Base-by-base conservation (phyloP, 2,113 vertebrate genomes). In the Epinephelus moara region DNA sequence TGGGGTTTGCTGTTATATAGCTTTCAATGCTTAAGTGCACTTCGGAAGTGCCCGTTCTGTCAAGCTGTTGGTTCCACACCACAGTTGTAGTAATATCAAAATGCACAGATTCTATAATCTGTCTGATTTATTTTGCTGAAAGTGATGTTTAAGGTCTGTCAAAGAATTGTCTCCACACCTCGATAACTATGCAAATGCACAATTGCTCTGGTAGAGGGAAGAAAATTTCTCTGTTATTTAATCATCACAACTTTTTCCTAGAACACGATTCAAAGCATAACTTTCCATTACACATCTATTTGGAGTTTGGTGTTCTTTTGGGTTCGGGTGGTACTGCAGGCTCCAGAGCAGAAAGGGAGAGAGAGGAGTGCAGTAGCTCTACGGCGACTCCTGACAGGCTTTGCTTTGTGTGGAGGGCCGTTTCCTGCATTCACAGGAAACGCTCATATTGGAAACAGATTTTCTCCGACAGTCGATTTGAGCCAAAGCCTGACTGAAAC, bases 341-440 rank as follows among this genome's bases (percentile, higher is more conserved):
- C 53, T 82, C 57, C 75, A 17, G 49, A 9, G 82, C 30, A 71
- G 63, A 78, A 64, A 82, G 50, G 70, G 73, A 83, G 88, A 62
- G 75, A 84, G 87, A 90, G 91, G 91, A 87, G 84, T 59, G 81
- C 85, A 92, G 92, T 84, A 87, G 89, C 88, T 93, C 87, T 68
- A 37, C 49, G 83, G 82, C 77, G 66, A 79, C 52, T 79, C 61
- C 50, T 84, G 63, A 94, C 91, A 94, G 49, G 92, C 91, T 70
- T 2, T 73, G 93, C 95, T 96, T 96, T 96, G 96, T 96, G 82
- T 91, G 90, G 71, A 95, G 75, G 90, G 85, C 93, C 79, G 82
- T 94, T 96, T 97, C 96, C 96, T 96, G 96, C 78, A 80, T 57
- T 72, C 88, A 94, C 96, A 97, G 96, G 96, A 97, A 97, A 92